phyloP scores from a whole-genome alignment of 2,113 vertebrate genomes.

The Platichthys flesus region DNA sequence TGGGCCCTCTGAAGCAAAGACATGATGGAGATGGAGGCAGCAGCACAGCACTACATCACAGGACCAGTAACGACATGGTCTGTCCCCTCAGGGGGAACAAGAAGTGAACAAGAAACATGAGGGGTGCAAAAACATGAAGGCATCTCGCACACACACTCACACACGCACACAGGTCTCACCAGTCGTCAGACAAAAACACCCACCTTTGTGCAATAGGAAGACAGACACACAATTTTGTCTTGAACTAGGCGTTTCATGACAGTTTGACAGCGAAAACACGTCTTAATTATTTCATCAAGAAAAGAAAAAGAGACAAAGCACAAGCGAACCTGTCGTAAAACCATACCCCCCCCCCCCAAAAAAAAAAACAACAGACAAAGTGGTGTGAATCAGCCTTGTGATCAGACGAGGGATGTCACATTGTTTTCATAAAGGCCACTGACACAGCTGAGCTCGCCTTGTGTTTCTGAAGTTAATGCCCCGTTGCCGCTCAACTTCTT shows the following conservation, averaged over 20 bases:
- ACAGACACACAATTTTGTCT: constrained; percentile 88
- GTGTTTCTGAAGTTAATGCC: constrained; percentile 69
- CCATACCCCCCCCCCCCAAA: constrained; percentile 1
- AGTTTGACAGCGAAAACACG: constrained; percentile 52
- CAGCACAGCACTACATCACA: constrained; percentile 70
- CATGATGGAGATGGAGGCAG: constrained; percentile 68
- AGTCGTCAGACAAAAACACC: constrained; percentile 84
- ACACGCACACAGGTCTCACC: constrained; percentile 41
- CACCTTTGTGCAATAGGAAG: constrained; percentile 90
- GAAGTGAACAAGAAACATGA: constrained; percentile 33
- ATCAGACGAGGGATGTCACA: constrained; percentile 57
- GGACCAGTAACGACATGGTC: constrained; percentile 63
- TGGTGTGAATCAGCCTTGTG: constrained; percentile 48
- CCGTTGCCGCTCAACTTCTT: constrained; percentile 41
- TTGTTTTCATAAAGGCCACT: constrained; percentile 81
- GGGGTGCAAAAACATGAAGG: constrained; percentile 75
- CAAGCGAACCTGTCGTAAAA: constrained; percentile 52
- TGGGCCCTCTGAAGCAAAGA: constrained; percentile 39
- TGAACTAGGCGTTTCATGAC: constrained; percentile 88
- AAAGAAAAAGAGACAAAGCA: constrained; percentile 24
- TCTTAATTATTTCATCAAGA: constrained; percentile 14
- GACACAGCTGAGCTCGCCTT: constrained; percentile 67
- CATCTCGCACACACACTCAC: constrained; percentile 50
- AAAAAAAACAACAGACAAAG: background rate
- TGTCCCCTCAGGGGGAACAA: constrained; percentile 40